Conservation (phyloP, 1,140 invertebrate genomes). For the Bombus sibiricus region DNA sequence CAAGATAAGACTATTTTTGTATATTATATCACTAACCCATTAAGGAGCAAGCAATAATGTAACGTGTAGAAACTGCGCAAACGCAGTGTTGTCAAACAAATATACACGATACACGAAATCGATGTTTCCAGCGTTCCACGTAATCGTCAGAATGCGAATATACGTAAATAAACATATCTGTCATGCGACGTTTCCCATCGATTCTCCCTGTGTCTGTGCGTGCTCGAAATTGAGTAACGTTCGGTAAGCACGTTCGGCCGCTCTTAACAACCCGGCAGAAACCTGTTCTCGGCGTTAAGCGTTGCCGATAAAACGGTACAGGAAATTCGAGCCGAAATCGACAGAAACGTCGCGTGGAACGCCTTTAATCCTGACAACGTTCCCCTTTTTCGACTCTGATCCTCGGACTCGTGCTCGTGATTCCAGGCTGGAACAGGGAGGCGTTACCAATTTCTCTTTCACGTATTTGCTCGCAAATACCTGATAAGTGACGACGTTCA, state of each 20-base stretch:
- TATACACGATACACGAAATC: too few species aligned
- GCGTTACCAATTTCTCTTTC: neutral
- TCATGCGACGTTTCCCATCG: neutral
- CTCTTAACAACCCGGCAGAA: constrained; percentile 6
- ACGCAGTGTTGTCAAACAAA: neutral
- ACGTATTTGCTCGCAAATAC: constrained; percentile 13
- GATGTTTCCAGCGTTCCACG: too few species aligned
- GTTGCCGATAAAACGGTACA: constrained; percentile 8
- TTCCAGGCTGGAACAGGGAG: neutral
- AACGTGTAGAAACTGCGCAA: neutral
- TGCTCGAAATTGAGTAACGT: neutral
- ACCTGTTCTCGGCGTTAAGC: constrained; percentile 38
- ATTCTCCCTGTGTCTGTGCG: neutral
- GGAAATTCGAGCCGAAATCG: constrained; percentile 14
- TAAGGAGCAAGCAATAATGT: neutral
- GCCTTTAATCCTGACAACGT: neutral
- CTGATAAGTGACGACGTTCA: constrained; percentile 21
- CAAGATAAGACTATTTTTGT: neutral
- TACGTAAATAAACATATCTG: neutral
- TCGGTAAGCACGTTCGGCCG: neutral
- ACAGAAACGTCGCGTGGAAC: constrained; percentile 17
- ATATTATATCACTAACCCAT: neutral
- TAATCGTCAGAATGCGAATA: neutral
- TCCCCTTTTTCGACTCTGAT: neutral
- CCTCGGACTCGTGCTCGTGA: neutral